Evolutionary conservation across 1,140 invertebrate genomes (phyloP).

Genomic region (Panonychus citri): DNA sequence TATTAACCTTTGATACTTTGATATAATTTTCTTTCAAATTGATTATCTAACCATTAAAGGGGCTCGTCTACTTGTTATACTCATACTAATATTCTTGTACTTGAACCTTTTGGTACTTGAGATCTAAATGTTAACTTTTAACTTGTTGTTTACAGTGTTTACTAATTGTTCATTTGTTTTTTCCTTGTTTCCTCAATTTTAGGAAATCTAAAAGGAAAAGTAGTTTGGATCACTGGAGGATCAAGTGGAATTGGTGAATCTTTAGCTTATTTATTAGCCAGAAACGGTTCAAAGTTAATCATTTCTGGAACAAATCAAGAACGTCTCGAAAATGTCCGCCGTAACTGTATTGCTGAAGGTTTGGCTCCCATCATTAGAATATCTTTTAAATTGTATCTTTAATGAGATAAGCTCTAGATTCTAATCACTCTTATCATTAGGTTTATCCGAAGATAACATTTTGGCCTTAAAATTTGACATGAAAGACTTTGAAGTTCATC

Average conservation of each 20-base stretch:
- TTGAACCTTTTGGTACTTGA: too few relatives aligned
- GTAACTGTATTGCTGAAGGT: constrained; percentile 31
- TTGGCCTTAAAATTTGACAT: constrained; percentile 13
- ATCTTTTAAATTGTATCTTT: too few relatives aligned
- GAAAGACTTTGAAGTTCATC: constrained; percentile 33
- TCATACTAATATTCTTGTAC: too few relatives aligned
- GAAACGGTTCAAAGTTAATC: constrained; percentile 40
- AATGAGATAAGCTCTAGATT: neutral
- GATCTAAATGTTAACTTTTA: too few relatives aligned
- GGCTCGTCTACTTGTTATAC: too few relatives aligned
- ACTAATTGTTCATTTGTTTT: neutral
- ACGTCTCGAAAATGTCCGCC: constrained; percentile 50
- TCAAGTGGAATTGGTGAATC: constrained; percentile 43
- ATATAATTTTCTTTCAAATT: too few relatives aligned
- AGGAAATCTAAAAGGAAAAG: constrained; percentile 27
- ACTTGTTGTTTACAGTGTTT: neutral
- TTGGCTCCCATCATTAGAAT: too few relatives aligned
- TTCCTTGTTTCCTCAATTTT: neutral
- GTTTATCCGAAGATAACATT: neutral
- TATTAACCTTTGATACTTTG: too few relatives aligned
- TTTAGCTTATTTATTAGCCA: constrained; percentile 43
- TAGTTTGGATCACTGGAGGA: constrained; percentile 69
- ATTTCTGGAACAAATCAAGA: constrained; percentile 44
- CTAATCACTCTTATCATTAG: neutral
- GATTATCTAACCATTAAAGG: too few relatives aligned